Evolutionary conservation across 1,140 invertebrate species (phyloP).

Genomic region (Mesaphorura yosii): DNA sequence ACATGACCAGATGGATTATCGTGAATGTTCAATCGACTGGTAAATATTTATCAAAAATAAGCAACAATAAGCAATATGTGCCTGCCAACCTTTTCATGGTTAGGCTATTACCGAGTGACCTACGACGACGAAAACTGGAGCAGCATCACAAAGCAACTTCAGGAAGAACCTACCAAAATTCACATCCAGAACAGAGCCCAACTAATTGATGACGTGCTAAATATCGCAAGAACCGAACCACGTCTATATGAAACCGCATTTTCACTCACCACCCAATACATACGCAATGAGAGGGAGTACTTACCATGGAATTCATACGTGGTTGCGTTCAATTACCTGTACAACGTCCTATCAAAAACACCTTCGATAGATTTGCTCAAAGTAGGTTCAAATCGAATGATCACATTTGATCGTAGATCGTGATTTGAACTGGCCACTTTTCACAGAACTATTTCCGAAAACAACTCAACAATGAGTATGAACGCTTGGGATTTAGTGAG

Average conservation of each 20-base stretch:
- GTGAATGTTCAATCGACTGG: slow-evolving; percentile 1
- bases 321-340: slow-evolving; percentile 53
- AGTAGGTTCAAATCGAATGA: slow-evolving; percentile 37
- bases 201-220: slow-evolving; percentile 45
- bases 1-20: slow-evolving; percentile 3
- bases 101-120: slow-evolving; percentile 70
- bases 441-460: slow-evolving; percentile 50
- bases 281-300: slow-evolving; percentile 57
- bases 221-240: slow-evolving; percentile 56
- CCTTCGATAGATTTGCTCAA: slow-evolving; percentile 59
- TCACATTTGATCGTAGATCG: background rate
- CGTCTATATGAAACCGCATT: slow-evolving; percentile 55
- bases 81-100: slow-evolving; percentile 13
- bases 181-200: slow-evolving; percentile 16
- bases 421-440: background rate
- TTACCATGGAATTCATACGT: slow-evolving; percentile 67
- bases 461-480: slow-evolving; percentile 50
- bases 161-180: slow-evolving; percentile 5
- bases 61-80: too few species aligned
- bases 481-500: slow-evolving; percentile 49
- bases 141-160: slow-evolving; percentile 11
- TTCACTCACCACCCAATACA: slow-evolving; percentile 59
- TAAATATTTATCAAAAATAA: background rate
- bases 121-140: slow-evolving; percentile 48
- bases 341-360: slow-evolving; percentile 57